phyloP scores from a whole-genome alignment of 2,113 vertebrate species.

The Odocoileus hemionus region DNA sequence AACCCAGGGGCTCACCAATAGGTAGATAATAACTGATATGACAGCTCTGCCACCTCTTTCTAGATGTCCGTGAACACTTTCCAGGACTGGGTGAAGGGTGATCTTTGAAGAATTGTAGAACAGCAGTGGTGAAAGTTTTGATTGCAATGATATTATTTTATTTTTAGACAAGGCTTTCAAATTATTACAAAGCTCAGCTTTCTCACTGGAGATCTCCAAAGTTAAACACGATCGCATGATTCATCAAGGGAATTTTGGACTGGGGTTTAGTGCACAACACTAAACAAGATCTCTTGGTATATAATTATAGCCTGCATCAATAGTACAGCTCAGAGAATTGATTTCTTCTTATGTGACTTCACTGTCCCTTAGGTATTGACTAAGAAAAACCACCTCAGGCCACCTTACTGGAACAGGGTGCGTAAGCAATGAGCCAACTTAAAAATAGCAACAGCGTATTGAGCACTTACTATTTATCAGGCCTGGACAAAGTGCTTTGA shows the following conservation, averaged over 20 bases:
- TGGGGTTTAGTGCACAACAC: not conserved
- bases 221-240: not conserved
- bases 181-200: not conserved
- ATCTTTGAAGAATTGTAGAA: not conserved
- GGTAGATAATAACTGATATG: no score
- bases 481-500: not conserved
- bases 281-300: not conserved
- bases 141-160: not conserved
- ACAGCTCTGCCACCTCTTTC: not conserved
- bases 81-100: fast-evolving
- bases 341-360: slow-evolving; percentile 30
- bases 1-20: not conserved
- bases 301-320: not conserved
- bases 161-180: not conserved
- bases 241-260: not conserved
- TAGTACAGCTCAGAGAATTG: not conserved
- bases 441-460: slow-evolving; percentile 40
- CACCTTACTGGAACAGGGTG: slow-evolving; percentile 35
- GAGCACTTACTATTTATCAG: not conserved
- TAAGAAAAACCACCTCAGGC: slow-evolving; percentile 7
- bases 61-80: not conserved
- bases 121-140: not conserved
- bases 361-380: not conserved
- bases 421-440: not conserved
- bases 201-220: not conserved